A percentile compares a stretch with the other conserved stretches of the same genome.
Evolutionary conservation across 2,888 invertebrate species (phyloP).

Genomic region (Orthosia incerta): DNA sequence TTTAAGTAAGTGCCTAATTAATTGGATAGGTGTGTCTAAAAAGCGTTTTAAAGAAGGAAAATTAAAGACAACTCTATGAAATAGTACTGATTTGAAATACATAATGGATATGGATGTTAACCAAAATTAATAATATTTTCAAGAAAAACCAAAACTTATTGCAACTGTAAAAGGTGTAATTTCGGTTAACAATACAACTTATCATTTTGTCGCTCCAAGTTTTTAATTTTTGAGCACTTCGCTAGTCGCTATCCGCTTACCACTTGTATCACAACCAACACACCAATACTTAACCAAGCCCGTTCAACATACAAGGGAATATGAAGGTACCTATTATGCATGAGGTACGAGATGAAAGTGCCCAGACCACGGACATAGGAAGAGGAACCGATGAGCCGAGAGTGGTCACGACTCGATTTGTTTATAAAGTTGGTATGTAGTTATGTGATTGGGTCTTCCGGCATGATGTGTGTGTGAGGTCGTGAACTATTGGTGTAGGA

Average conservation of each 20-base stretch:
- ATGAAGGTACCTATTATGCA: conserved; percentile 56
- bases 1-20: background rate
- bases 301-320: conserved; percentile 51
- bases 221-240: background rate
- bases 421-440: conserved; percentile 20
- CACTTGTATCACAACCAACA: conserved; percentile 5
- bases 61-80: background rate
- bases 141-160: too few relatives aligned
- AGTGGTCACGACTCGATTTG: conserved; percentile 52
- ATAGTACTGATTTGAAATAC: background rate
- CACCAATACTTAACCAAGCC: conserved; percentile 7
- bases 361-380: conserved; percentile 54
- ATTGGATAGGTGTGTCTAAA: background rate
- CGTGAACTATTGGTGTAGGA: background rate
- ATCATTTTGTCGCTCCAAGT: background rate
- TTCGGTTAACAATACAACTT: background rate
- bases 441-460: conserved; percentile 37
- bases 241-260: conserved; percentile 5
- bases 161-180: too few relatives aligned
- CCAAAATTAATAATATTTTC: background rate
- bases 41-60: background rate
- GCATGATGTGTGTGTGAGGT: background rate
- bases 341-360: conserved; percentile 67
- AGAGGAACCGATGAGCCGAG: conserved; percentile 60
- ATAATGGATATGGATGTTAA: background rate